Evolutionary conservation across 2,113 vertebrate genomes (phyloP).

Genomic region (Spheniscus mendiculus): DNA sequence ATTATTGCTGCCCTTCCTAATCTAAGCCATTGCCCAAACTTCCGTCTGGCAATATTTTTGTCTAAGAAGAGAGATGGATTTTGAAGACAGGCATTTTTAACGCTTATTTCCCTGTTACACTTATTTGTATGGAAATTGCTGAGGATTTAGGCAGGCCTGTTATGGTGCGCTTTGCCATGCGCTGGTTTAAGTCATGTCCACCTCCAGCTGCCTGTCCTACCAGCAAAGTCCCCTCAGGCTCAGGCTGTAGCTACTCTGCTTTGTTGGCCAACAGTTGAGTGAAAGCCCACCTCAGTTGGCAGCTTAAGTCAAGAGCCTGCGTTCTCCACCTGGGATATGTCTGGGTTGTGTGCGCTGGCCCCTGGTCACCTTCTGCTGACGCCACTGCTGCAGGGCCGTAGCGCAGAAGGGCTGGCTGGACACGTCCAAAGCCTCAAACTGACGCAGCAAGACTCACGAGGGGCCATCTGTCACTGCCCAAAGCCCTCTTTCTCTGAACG

Average conservation of each 20-base stretch:
- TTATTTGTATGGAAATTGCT: neutral
- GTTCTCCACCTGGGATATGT: neutral
- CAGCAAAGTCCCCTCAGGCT: neutral
- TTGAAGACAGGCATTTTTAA: neutral
- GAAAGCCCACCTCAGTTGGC: neutral
- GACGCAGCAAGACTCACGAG: neutral
- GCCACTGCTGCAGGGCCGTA: neutral
- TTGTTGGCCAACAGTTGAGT: neutral
- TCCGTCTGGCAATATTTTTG: neutral
- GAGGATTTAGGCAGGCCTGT: neutral
- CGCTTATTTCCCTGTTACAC: neutral
- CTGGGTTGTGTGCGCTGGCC: neutral
- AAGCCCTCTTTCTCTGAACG: neutral
- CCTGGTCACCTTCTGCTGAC: neutral
- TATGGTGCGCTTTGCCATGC: rapidly evolving
- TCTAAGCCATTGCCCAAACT: neutral
- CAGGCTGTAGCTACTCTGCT: neutral
- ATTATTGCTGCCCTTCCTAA: neutral
- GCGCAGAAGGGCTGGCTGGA: neutral
- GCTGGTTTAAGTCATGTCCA: neutral
- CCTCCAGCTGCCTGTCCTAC: neutral
- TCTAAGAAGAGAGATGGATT: neutral
- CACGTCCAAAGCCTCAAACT: neutral
- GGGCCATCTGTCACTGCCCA: constrained; percentile 47
- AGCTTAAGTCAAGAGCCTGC: neutral